These are phyloP conservation scores for Keiferia lycopersicella DNA, from an alignment of 2,888 invertebrate genomes.

Conservation along the genomic window DNA sequence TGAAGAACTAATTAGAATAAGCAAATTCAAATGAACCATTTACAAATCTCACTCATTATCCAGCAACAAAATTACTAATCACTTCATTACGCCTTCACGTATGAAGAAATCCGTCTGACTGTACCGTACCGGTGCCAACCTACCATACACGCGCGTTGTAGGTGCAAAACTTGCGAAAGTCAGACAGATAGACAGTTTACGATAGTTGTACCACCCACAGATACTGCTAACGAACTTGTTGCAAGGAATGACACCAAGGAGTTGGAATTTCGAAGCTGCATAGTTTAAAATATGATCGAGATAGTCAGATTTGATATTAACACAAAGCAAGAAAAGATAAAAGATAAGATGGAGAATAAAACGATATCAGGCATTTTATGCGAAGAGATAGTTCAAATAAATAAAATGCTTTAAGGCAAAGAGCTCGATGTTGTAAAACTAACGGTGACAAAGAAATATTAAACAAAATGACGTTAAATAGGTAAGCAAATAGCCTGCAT, in stretches of 20 bases:
- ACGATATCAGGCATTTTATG: too few species aligned
- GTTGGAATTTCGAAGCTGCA: conserved; percentile 11
- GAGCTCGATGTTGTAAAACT: too few species aligned
- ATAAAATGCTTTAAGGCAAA: too few species aligned
- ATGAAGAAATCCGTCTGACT: conserved; percentile 11
- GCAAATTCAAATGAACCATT: neutral
- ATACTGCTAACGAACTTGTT: neutral
- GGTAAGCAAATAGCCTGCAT: too few species aligned
- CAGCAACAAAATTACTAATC: conserved; percentile 6
- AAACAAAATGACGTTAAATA: too few species aligned
- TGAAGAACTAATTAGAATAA: neutral
- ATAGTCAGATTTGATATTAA: neutral
- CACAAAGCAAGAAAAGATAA: neutral
- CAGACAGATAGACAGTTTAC: conserved; percentile 25
- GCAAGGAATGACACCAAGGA: conserved; percentile 15
- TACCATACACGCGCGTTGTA: conserved; percentile 13
- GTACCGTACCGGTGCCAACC: too few species aligned
- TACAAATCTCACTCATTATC: conserved; percentile 8
- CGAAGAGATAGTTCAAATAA: too few species aligned
- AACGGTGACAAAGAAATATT: too few species aligned
- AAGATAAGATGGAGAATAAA: neutral
- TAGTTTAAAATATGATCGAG: neutral
- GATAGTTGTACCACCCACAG: conserved; percentile 27
- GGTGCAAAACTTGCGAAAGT: conserved; percentile 26
- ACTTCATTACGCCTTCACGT: conserved; percentile 21